Conservation (phyloP, 2,113 vertebrate genomes). For the Neodontobutis hainanensis region DNA sequence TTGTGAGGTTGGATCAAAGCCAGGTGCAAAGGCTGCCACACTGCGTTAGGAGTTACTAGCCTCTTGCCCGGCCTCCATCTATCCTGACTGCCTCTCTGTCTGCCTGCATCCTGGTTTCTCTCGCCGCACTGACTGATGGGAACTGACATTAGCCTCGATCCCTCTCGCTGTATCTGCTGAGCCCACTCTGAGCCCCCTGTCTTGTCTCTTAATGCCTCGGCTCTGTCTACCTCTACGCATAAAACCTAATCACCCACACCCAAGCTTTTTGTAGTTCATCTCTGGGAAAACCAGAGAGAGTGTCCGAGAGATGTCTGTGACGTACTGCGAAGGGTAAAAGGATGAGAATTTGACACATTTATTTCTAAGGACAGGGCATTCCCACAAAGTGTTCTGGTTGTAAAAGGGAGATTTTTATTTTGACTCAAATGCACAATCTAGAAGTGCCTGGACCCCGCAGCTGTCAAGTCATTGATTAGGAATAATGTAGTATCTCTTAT, state of each 20-base stretch:
- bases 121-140: slow-evolving; percentile 64
- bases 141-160: slow-evolving; percentile 71
- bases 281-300: neutral
- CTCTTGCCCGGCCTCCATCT: slow-evolving; percentile 34
- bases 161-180: slow-evolving; percentile 55
- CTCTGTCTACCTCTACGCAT: slow-evolving; percentile 28
- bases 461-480: too few relatives aligned
- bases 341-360: too few relatives aligned
- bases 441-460: too few relatives aligned
- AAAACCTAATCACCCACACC: slow-evolving; percentile 38
- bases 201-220: slow-evolving; percentile 50
- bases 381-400: too few relatives aligned
- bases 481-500: too few relatives aligned
- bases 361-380: too few relatives aligned
- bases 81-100: slow-evolving; percentile 56
- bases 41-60: slow-evolving; percentile 68
- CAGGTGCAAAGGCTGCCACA: slow-evolving; percentile 74
- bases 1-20: slow-evolving; percentile 70
- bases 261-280: neutral
- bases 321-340: too few relatives aligned
- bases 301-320: neutral
- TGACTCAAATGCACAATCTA: too few relatives aligned
- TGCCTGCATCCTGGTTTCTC: slow-evolving; percentile 60
- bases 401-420: too few relatives aligned
- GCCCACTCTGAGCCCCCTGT: slow-evolving; percentile 45